Conservation (phyloP, 2,797 vertebrate species). For the Siniperca scherzeri region DNA sequence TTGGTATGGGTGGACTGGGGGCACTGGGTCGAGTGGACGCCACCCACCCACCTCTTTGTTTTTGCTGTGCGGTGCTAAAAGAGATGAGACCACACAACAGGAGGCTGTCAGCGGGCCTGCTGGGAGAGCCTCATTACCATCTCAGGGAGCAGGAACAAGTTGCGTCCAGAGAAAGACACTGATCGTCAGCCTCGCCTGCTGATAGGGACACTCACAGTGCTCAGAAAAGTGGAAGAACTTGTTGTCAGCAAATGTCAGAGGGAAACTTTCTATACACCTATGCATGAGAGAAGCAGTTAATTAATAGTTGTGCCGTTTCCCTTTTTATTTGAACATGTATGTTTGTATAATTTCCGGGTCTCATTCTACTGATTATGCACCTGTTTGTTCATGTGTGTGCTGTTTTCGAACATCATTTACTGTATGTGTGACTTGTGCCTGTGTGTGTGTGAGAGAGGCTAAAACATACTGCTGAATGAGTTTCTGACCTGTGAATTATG, state of each 20-base stretch:
- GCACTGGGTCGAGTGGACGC: slow-evolving; percentile 46
- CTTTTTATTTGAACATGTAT: neutral
- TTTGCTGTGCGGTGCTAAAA: slow-evolving; percentile 65
- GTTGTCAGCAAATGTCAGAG: slow-evolving; percentile 49
- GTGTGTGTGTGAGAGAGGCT: neutral
- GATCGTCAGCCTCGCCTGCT: slow-evolving; percentile 32
- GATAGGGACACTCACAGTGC: slow-evolving; percentile 17
- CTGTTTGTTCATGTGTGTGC: slow-evolving; percentile 26
- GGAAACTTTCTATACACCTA: slow-evolving; percentile 13
- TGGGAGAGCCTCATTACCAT: slow-evolving; percentile 71
- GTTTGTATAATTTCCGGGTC: neutral
- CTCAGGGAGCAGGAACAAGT: slow-evolving; percentile 58
- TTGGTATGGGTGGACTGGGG: slow-evolving; percentile 53
- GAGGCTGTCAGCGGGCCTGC: slow-evolving; percentile 70
- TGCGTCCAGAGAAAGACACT: slow-evolving; percentile 36
- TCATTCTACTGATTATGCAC: slow-evolving; percentile 16
- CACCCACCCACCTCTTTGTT: slow-evolving; percentile 67
- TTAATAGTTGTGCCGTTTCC: neutral
- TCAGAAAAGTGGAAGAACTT: slow-evolving; percentile 20
- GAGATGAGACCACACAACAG: slow-evolving; percentile 63
- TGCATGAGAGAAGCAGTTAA: slow-evolving; percentile 9
- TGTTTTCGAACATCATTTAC: slow-evolving; percentile 16
- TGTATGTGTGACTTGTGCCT: slow-evolving; percentile 1
- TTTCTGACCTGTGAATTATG: slow-evolving; percentile 68
- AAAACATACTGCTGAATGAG: slow-evolving; percentile 48